Conservation (phyloP, 2,113 vertebrate genomes). For the Salvelinus namaycush region DNA sequence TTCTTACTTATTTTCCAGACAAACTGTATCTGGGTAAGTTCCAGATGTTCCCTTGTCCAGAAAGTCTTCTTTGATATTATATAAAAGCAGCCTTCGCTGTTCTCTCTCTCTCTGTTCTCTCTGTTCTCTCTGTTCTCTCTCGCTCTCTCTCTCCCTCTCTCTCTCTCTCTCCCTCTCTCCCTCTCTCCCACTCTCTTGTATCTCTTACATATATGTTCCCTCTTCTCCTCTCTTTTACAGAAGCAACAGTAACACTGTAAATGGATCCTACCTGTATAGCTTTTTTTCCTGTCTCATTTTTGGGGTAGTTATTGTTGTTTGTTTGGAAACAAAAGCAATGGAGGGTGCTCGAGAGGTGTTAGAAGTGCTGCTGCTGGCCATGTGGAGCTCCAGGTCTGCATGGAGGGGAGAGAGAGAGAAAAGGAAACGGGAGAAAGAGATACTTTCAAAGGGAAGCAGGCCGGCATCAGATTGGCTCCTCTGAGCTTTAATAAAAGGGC, state of each 20-base stretch:
- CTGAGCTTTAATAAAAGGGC: slow-evolving; percentile 93
- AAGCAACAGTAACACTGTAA: not conserved
- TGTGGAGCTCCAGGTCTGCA: slow-evolving; percentile 50
- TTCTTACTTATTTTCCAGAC: no score
- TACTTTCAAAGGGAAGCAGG: slow-evolving; percentile 84
- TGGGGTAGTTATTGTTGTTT: slow-evolving; percentile 46
- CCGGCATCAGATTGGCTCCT: slow-evolving; percentile 86
- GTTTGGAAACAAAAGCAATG: slow-evolving; percentile 52
- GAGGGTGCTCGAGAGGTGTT: slow-evolving; percentile 39
- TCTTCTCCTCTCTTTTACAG: not conserved
- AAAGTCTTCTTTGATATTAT: not conserved
- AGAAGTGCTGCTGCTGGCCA: slow-evolving; percentile 56
- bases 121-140: no score
- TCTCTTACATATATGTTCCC: no score
- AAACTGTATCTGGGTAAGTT: no score
- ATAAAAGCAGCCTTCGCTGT: not conserved
- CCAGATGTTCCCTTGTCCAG: not conserved
- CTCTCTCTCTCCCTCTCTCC: not conserved
- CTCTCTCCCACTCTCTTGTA: no score
- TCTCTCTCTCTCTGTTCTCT: not conserved
- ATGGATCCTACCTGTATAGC: not conserved
- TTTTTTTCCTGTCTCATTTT: slow-evolving; percentile 44
- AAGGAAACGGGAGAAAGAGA: slow-evolving; percentile 75
- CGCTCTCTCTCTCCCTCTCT: no score
- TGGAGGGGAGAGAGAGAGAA: slow-evolving; percentile 1